phyloP scores from a whole-genome alignment of 2,113 vertebrate genomes.

The Lynx canadensis region DNA sequence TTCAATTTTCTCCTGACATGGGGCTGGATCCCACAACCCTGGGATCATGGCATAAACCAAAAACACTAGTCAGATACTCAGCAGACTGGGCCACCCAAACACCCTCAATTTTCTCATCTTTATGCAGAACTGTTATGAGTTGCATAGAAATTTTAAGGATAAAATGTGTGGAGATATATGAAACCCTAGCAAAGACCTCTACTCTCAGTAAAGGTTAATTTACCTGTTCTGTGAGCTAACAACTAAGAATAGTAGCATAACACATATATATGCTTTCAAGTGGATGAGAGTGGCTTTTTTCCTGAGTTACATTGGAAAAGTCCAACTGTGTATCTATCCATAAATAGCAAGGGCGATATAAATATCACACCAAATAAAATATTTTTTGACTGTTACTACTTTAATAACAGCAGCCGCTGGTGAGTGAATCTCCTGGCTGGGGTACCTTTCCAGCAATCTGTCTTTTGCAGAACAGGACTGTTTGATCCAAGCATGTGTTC shows the following conservation, averaged over 20 bases:
- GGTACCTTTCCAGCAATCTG: constrained; percentile 28
- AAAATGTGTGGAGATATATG: neutral
- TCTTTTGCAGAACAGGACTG: neutral
- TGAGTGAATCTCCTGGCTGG: constrained; percentile 5
- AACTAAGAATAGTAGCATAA: neutral
- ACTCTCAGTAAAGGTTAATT: neutral
- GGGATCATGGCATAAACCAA: too few relatives aligned
- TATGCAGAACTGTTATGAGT: neutral
- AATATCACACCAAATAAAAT: constrained; percentile 20
- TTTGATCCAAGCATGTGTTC: constrained; percentile 63
- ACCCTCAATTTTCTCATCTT: neutral
- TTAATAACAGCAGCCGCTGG: neutral
- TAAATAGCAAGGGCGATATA: neutral
- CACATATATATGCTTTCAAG: neutral
- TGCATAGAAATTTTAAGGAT: neutral
- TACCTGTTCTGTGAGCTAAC: neutral
- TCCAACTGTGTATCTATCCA: neutral
- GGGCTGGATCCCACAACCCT: too few relatives aligned
- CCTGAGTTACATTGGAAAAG: neutral
- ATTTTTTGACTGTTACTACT: neutral
- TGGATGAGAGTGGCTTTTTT: neutral
- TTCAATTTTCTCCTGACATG: neutral
- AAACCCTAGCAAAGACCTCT: neutral
- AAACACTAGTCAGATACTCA: too few relatives aligned
- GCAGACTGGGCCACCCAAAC: too few relatives aligned